Base-by-base conservation (phyloP, 1,140 invertebrate genomes). In the Drosophila arizonae region DNA sequence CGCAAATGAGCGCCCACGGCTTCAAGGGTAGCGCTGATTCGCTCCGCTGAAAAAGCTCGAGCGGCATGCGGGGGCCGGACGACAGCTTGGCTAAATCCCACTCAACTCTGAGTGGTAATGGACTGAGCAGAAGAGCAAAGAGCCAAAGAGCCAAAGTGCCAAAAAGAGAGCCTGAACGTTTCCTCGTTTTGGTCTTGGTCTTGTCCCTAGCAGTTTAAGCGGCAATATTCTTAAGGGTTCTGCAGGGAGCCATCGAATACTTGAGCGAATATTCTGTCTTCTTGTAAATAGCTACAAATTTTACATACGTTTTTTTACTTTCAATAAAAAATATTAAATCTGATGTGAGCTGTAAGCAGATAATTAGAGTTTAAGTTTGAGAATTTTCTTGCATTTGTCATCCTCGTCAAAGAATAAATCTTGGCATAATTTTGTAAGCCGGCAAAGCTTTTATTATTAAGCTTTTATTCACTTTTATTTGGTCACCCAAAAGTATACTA, bases 21-120 rank as follows among this genome's bases (percentile, higher is more conserved):
- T 39, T 24, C 36, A 41, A 62, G 28, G 41, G 6, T 24, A 30
- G n/a, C 58, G 43, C 70, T 73, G 74, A 76, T 73, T 76, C 74
- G 70, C 63, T 67, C 57, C 45, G 56, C 56, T 30, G 45, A 36
- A 67, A 69, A 39, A 45, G 52, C 51, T 76, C 45, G 33, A 67
- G 24, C 33, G 54, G 61, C 17, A 67, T 39, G 43, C 28, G 10
- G 41, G n/a, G 9, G 15, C n/a, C 5, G 43, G 43, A 3, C 43
- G 43, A 6, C 17, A 15, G 2, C 71, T 71, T 71, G 50, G 5
- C 39, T 4, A 6, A 36, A 61, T 72, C 72, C 4, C 69, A 63
- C 73, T 76, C 73, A 67, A 62, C 57, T 3, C 10, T 17, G 30
- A 41, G 61, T 26, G 28, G 0, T 13, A 55, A 10, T 17, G 6